Conservation (phyloP, 2,888 invertebrate species). For the Leptinotarsa haldemani region DNA sequence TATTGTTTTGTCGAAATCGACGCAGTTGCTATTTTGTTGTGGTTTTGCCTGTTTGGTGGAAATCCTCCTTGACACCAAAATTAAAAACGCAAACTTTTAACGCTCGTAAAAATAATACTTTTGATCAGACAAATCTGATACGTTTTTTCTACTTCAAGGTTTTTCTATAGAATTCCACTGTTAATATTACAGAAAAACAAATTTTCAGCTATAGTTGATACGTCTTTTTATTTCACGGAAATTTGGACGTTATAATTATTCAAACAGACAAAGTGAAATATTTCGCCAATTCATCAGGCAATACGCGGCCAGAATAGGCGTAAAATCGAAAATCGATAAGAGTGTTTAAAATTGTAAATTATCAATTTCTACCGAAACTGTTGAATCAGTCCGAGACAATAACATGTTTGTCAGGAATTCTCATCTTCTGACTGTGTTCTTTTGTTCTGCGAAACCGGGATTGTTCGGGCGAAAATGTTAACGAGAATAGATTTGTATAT, state of each 20-base stretch:
- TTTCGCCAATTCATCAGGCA: neutral
- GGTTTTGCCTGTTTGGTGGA: too few species aligned
- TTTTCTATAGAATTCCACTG: too few species aligned
- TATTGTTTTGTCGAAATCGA: too few species aligned
- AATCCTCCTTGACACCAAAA: too few species aligned
- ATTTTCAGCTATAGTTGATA: too few species aligned
- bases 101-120: too few species aligned
- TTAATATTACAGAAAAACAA: too few species aligned
- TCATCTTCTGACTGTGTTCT: neutral
- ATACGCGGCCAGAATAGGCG: neutral
- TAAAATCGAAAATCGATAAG: neutral
- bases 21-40: too few species aligned
- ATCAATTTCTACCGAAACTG: constrained; percentile 5
- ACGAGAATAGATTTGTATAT: neutral
- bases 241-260: neutral
- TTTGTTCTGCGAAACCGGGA: neutral
- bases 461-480: neutral
- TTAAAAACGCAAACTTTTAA: too few species aligned
- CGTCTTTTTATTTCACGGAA: neutral
- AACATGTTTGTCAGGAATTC: constrained; percentile 2
- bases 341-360: neutral
- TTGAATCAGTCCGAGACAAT: constrained; percentile 2
- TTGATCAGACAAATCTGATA: too few species aligned
- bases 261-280: neutral
- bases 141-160: too few species aligned